These are phyloP conservation scores for Fundulus diaphanus DNA, from an alignment of 2,797 vertebrate species.

Conservation along the genomic window DNA sequence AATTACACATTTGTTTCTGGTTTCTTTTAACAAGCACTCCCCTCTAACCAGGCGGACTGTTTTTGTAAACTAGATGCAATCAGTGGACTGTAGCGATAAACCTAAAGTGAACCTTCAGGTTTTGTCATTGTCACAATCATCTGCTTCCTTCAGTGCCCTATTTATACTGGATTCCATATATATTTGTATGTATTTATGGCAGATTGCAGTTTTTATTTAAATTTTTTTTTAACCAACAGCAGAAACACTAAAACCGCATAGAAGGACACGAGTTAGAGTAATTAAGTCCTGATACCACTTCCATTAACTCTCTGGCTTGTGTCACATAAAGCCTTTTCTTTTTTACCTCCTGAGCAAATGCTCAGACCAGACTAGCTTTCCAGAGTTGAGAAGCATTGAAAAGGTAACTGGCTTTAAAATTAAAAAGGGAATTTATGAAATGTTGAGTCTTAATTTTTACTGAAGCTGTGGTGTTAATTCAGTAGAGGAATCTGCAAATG, in stretches of 20 bases:
- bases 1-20: neutral
- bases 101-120: neutral
- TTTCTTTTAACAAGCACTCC: conserved; percentile 6
- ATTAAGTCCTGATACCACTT: conserved; percentile 60
- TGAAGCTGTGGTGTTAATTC: conserved; percentile 23
- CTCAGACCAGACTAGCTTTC: neutral
- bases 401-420: neutral
- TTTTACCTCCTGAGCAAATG: neutral
- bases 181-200: conserved; percentile 73
- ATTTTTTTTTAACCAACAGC: conserved; percentile 32
- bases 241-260: conserved; percentile 28
- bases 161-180: conserved; percentile 71
- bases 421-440: conserved; percentile 35
- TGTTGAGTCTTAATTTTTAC: conserved; percentile 3
- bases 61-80: conserved; percentile 26
- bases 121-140: neutral
- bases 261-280: neutral
- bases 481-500: neutral
- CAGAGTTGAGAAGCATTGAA: neutral
- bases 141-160: conserved; percentile 45
- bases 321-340: neutral
- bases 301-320: neutral
- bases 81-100: conserved; percentile 33
- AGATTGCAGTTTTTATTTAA: conserved; percentile 14
- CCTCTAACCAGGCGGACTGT: neutral